Conservation (phyloP, 1,140 invertebrate genomes). For the Drosophila biarmipes region DNA sequence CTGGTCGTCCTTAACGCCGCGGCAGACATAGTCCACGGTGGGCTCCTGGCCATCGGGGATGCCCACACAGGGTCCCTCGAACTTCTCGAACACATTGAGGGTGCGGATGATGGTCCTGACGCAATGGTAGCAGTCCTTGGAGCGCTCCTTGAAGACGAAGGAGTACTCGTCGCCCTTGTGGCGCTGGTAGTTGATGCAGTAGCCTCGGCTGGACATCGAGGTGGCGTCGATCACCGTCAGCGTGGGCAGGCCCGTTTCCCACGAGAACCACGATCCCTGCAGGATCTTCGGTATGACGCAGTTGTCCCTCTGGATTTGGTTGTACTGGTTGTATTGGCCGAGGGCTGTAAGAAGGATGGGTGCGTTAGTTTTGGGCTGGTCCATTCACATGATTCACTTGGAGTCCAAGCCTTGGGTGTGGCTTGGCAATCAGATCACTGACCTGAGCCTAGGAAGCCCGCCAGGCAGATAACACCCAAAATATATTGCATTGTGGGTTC, state of each 20-base stretch:
- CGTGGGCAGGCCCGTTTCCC: constrained; percentile 94
- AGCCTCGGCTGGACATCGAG: constrained; percentile 90
- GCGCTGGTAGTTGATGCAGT: constrained; percentile 89
- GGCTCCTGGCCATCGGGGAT: constrained; percentile 87
- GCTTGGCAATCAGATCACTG: constrained; percentile 44
- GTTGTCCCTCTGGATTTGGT: constrained; percentile 58
- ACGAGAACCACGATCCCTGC: constrained; percentile 95
- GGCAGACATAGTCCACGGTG: constrained; percentile 91
- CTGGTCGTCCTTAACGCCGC: constrained; percentile 90
- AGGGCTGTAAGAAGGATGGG: constrained; percentile 22
- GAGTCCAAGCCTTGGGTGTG: constrained; percentile 63
- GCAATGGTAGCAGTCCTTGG: constrained; percentile 91
- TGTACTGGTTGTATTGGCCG: constrained; percentile 65
- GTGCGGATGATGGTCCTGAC: constrained; percentile 94
- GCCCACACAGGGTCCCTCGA: constrained; percentile 91
- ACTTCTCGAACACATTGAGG: constrained; percentile 95
- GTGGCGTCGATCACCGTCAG: constrained; percentile 92
- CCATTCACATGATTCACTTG: constrained; percentile 61
- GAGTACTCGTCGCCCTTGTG: constrained; percentile 94
- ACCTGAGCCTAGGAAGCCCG: constrained; percentile 45
- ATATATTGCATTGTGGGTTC: constrained; percentile 41
- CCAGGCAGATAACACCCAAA: constrained; percentile 44
- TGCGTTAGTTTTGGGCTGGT: background rate
- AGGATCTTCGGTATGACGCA: constrained; percentile 91
- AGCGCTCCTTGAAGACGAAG: constrained; percentile 90